These are phyloP conservation scores for Epinephelus cyanopodus DNA, from an alignment of 2,113 vertebrate genomes.

Conservation along the genomic window DNA sequence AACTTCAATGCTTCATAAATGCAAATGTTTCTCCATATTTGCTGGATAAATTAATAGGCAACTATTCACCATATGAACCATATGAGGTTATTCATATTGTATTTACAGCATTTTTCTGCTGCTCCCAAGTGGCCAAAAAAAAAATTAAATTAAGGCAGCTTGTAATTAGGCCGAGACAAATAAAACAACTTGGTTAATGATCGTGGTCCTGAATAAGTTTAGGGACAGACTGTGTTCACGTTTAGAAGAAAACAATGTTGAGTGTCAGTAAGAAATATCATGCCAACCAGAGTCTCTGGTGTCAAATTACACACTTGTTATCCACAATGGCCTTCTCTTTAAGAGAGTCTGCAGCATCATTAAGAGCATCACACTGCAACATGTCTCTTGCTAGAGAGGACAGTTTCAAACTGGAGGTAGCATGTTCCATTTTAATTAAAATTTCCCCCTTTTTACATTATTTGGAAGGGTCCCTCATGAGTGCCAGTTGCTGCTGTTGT, in stretches of 20 bases:
- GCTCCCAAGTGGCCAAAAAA: background rate
- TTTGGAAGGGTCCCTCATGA: background rate
- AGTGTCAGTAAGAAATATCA: background rate
- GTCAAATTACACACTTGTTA: background rate
- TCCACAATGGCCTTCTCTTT: background rate
- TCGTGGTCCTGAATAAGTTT: background rate
- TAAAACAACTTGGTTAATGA: background rate
- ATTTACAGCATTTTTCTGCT: background rate
- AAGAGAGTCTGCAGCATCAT: background rate
- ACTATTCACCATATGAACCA: no score
- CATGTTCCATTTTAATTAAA: background rate
- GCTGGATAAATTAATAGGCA: background rate
- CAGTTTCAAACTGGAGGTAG: background rate
- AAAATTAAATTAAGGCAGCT: background rate
- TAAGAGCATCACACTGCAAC: background rate
- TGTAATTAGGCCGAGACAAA: background rate
- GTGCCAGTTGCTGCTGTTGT: background rate
- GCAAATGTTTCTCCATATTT: background rate
- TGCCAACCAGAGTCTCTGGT: background rate
- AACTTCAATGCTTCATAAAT: background rate
- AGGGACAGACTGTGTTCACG: background rate
- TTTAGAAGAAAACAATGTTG: background rate
- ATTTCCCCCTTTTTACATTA: background rate
- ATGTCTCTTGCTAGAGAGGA: no score
- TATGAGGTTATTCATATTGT: no score